A percentile compares a stretch with the other conserved stretches of the same genome.
These are phyloP conservation scores for Larimichthys polyactis DNA, from an alignment of 2,113 vertebrate species.

Conservation along the genomic window DNA sequence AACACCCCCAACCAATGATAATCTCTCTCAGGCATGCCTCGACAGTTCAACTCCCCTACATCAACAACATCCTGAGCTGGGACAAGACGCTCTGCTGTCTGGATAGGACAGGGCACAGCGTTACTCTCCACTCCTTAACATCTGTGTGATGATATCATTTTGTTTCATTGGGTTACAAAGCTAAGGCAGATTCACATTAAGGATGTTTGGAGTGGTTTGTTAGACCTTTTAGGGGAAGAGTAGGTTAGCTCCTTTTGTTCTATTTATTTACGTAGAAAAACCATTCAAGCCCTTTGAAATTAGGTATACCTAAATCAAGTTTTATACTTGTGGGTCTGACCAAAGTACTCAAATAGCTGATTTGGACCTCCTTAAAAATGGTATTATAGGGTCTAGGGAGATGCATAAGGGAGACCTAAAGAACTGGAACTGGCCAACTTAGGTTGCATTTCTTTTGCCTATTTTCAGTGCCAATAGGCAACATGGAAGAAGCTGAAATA, in stretches of 20 bases:
- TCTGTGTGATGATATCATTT: slow-evolving; percentile 14
- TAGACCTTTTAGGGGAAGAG: background rate
- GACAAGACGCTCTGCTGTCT: slow-evolving; percentile 62
- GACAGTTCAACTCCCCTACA: slow-evolving; percentile 62
- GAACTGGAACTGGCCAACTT: background rate
- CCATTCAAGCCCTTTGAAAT: background rate
- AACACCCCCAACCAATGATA: slow-evolving; percentile 67
- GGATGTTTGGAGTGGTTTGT: slow-evolving; percentile 6
- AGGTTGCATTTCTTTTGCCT: background rate
- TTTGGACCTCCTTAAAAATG: background rate
- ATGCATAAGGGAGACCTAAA: background rate
- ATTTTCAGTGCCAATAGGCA: too few relatives aligned
- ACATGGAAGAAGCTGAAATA: background rate
- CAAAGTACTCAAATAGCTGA: background rate
- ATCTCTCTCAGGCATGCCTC: slow-evolving; percentile 70
- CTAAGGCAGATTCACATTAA: slow-evolving; percentile 1
- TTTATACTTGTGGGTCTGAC: background rate
- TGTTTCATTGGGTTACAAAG: slow-evolving; percentile 22
- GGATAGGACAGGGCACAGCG: background rate
- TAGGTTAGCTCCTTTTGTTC: background rate
- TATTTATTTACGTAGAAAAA: slow-evolving; percentile 1
- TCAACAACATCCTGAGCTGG: slow-evolving; percentile 72
- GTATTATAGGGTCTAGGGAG: background rate
- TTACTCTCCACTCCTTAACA: slow-evolving; percentile 16
- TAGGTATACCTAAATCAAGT: background rate